A percentile compares a stretch with the other conserved stretches of the same genome.
These are phyloP conservation scores for Cynopterus brachyotis DNA, from an alignment of 2,113 vertebrate genomes.

Conservation along the genomic window DNA sequence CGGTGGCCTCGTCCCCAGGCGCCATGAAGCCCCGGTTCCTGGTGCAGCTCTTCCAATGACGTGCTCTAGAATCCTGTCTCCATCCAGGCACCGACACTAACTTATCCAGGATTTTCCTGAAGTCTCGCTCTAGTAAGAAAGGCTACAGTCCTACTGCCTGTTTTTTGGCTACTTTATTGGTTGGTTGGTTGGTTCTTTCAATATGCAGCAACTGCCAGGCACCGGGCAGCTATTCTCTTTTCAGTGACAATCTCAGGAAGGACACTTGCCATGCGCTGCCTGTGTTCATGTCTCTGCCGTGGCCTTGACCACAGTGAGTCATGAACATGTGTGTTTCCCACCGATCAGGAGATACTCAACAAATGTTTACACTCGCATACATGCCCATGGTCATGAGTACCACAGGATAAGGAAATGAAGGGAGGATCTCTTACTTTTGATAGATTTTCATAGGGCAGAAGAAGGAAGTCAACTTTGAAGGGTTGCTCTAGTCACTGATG, in stretches of 20 bases:
- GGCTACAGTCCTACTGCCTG: not conserved
- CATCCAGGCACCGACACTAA: no score
- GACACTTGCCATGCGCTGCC: accelerated
- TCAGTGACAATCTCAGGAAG: not conserved
- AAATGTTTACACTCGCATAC: not conserved
- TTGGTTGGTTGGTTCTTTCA: not conserved
- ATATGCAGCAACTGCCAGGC: not conserved
- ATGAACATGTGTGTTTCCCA: accelerated
- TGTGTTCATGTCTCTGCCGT: accelerated
- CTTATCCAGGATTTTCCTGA: not conserved
- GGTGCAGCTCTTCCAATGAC: not conserved
- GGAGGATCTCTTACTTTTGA: not conserved
- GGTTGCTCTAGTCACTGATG: no score
- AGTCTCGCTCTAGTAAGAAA: not conserved
- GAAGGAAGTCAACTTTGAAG: not conserved
- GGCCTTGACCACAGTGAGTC: not conserved
- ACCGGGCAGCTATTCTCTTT: not conserved
- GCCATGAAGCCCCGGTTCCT: not conserved
- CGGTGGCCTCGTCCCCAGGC: not conserved
- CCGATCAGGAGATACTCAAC: not conserved
- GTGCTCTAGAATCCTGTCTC: not conserved
- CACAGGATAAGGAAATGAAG: not conserved
- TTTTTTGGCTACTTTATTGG: no score
- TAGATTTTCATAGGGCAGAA: not conserved
- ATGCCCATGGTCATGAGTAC: not conserved